These are phyloP conservation scores for Megathymus violae DNA, from an alignment of 1,140 invertebrate species.

Conservation along the genomic window DNA sequence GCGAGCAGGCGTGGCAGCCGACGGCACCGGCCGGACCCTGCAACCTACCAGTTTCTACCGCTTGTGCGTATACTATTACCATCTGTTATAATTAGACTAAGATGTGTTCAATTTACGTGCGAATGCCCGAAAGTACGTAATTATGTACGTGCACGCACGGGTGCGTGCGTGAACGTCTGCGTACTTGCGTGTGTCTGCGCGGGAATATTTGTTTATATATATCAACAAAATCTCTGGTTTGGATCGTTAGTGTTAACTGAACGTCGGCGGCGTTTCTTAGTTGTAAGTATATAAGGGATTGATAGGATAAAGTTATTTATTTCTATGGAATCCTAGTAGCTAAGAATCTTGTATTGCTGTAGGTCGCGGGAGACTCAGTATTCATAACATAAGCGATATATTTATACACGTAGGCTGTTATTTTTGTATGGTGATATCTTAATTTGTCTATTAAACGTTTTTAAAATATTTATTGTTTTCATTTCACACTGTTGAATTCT, in stretches of 20 bases:
- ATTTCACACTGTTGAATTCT: neutral
- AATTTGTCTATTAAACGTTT: constrained; percentile 46
- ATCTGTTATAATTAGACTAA: too few relatives aligned
- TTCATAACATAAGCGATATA: constrained; percentile 23
- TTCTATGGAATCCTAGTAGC: constrained; percentile 15
- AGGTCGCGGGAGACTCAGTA: constrained; percentile 22
- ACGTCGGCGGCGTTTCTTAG: neutral
- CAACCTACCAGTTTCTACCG: too few relatives aligned
- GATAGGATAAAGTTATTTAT: constrained; percentile 10
- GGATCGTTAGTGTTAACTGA: constrained; percentile 11
- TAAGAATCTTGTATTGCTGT: constrained; percentile 18
- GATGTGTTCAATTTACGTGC: too few relatives aligned
- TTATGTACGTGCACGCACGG: too few relatives aligned
- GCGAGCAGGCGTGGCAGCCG: too few relatives aligned
- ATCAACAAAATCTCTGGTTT: too few relatives aligned
- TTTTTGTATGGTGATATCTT: constrained; percentile 29
- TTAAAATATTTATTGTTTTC: constrained; percentile 25
- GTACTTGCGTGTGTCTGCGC: too few relatives aligned
- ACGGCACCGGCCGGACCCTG: too few relatives aligned
- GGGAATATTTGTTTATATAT: too few relatives aligned
- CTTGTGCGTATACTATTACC: too few relatives aligned
- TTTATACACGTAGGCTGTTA: constrained; percentile 24
- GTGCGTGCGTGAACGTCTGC: too few relatives aligned
- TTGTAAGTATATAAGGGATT: constrained; percentile 14
- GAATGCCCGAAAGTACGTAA: too few relatives aligned